Conservation (phyloP, 2,888 invertebrate genomes). For the Microchrysa polita region DNA sequence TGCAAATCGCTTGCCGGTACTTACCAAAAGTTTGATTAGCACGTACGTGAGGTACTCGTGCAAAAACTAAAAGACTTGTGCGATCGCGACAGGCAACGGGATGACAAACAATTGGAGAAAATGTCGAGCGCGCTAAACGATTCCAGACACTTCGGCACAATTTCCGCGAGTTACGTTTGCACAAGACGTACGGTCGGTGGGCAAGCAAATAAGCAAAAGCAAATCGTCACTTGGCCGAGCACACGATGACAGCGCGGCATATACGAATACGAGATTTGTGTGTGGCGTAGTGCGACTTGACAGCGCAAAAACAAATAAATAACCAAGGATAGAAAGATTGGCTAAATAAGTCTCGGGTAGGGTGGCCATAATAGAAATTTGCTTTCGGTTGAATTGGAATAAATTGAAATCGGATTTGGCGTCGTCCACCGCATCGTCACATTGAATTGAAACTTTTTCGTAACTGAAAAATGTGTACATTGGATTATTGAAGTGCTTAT, state of each 20-base stretch:
- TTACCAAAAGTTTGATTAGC: constrained; percentile 24
- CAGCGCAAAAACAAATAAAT: too few relatives aligned
- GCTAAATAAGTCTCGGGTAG: too few relatives aligned
- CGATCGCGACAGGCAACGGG: constrained; percentile 2
- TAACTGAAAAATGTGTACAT: too few relatives aligned
- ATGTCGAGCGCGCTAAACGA: background rate
- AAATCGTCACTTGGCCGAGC: background rate
- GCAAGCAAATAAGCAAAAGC: too few relatives aligned
- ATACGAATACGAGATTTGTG: background rate
- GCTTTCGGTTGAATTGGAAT: too few relatives aligned
- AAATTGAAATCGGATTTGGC: too few relatives aligned
- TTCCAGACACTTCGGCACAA: constrained; percentile 20
- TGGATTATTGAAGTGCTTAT: too few relatives aligned
- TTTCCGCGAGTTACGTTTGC: constrained; percentile 11
- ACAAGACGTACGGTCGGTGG: constrained; percentile 18
- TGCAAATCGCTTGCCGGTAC: background rate
- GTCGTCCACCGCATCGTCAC: too few relatives aligned
- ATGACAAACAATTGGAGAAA: background rate
- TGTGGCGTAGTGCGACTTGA: constrained; percentile 1
- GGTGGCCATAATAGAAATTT: too few relatives aligned
- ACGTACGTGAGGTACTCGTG: background rate
- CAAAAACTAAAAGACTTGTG: background rate
- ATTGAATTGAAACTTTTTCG: too few relatives aligned
- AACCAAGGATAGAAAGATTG: too few relatives aligned
- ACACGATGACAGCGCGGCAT: constrained; percentile 1